phyloP scores from a whole-genome alignment of 2,888 invertebrate genomes.

The Hemicrepidius hirtus region DNA sequence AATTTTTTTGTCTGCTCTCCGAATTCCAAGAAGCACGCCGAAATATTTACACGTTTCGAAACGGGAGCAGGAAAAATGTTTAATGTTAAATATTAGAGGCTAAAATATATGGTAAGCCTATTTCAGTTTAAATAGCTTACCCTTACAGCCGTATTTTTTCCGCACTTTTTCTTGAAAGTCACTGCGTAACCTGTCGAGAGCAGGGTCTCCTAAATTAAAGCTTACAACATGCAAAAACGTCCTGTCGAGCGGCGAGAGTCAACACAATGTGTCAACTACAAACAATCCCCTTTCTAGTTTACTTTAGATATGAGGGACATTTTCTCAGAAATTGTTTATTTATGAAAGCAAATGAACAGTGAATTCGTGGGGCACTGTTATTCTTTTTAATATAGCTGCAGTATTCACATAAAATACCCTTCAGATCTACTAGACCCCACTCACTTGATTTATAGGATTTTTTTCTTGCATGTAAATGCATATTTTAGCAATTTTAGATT shows the following conservation, averaged over 20 bases:
- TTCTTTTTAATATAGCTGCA: no score
- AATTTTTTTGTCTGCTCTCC: conserved; percentile 3
- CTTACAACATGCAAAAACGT: conserved; percentile 59
- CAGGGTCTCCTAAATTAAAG: conserved; percentile 58
- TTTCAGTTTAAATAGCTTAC: conserved; percentile 22
- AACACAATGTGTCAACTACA: conserved; percentile 43
- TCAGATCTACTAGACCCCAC: no score
- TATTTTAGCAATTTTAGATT: no score
- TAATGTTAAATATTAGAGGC: conserved; percentile 20
- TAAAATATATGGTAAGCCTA: conserved; percentile 24
- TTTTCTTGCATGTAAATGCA: no score
- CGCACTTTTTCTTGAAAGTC: conserved; percentile 30
- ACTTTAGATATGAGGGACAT: conserved; percentile 16
- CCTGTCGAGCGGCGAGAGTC: conserved; percentile 36
- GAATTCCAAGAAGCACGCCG: background rate
- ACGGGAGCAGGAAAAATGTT: conserved; percentile 2
- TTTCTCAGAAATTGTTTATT: background rate
- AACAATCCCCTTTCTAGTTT: conserved; percentile 7
- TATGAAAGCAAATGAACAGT: no score
- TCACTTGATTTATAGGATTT: no score
- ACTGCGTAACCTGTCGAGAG: conserved; percentile 55
- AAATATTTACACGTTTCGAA: conserved; percentile 7
- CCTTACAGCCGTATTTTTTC: conserved; percentile 27
- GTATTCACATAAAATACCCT: no score
- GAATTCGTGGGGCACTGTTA: no score